Base-by-base conservation (phyloP, 2,113 vertebrate species). In the Oxygymnocypris stewartii region DNA sequence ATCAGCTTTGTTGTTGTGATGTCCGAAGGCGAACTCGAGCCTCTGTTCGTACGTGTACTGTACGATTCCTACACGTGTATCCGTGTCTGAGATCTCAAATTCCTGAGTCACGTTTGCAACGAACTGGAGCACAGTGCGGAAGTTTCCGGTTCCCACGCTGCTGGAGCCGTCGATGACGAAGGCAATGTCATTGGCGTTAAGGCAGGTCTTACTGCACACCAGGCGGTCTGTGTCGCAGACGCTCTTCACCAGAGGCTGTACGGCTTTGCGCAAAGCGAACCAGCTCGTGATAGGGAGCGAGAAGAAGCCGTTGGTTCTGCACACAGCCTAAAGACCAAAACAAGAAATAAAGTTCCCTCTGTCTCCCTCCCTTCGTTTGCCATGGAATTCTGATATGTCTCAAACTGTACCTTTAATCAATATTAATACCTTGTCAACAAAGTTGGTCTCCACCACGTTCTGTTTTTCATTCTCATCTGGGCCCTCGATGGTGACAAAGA, bases 31-130 rank as follows among this genome's bases (percentile, higher is more conserved):
- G 31, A 99, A 99, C 94, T 99, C 98, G 37, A 99, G 94, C 90
- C 98, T 93, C 92, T 99, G 98, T 91, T 99, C 98, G 0, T 99
- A 99, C 35, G 98, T 99, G 92, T 99, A 99, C 93, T 99, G 98
- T 88, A 99, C 95, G 0, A 96, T 97, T 6, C 98, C 98, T 0
- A 99, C 91, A 4, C 98, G 96, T 0, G 98, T 98, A 92, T 98
- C 98, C 0, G 97, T 98, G 91, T 99, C 98, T 0, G 98, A 99
- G 71, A 99, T 97, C 95, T 99, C 98, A 0, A 99, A 99, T 92
- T 97, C 97, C 37, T 94, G 95, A 44, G 96, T 98, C 88, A 99
- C 92, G 92, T 99, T 99, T 92, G 97, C 97, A 49, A 99, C 97
- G 0, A 99, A 99, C 93, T 99, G 97, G 67, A 99, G 96, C 2